Percentiles rank a stretch among this genome's conserved stretches.
Evolutionary conservation across 2,113 vertebrate genomes (phyloP).

Genomic region (Grantiella picta): DNA sequence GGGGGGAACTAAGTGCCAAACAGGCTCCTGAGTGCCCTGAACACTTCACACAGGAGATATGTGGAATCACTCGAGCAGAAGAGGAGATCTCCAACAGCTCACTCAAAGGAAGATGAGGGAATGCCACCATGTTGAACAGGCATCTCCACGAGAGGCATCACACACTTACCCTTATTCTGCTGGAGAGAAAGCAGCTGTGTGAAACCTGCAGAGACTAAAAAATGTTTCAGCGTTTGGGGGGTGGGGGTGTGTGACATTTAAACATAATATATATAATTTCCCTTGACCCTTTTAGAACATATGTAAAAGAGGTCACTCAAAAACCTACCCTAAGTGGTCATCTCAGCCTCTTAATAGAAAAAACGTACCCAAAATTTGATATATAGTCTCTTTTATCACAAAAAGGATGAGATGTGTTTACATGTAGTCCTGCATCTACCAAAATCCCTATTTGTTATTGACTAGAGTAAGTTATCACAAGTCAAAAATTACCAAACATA

Average conservation of each 20-base stretch:
- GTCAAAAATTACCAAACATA: background rate
- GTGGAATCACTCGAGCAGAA: background rate
- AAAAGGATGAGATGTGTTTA: background rate
- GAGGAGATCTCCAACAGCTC: background rate
- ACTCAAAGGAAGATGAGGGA: background rate
- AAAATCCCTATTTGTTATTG: background rate
- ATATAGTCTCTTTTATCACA: background rate
- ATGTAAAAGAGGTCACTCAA: background rate
- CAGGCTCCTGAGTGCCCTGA: background rate
- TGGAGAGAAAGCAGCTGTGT: background rate
- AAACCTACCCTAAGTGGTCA: background rate
- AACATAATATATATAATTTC: background rate
- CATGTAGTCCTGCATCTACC: background rate
- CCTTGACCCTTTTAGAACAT: background rate
- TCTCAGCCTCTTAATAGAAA: background rate
- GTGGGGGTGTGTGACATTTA: background rate
- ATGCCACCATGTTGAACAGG: background rate
- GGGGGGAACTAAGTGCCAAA: background rate
- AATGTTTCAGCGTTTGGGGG: background rate
- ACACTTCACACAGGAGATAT: background rate
- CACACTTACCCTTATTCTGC: background rate
- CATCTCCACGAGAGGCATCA: background rate
- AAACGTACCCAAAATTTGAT: rapidly evolving
- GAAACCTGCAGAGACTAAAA: background rate
- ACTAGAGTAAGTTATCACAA: background rate